Conservation (phyloP, 1,140 invertebrate species). For the Drosophila pectinifera region DNA sequence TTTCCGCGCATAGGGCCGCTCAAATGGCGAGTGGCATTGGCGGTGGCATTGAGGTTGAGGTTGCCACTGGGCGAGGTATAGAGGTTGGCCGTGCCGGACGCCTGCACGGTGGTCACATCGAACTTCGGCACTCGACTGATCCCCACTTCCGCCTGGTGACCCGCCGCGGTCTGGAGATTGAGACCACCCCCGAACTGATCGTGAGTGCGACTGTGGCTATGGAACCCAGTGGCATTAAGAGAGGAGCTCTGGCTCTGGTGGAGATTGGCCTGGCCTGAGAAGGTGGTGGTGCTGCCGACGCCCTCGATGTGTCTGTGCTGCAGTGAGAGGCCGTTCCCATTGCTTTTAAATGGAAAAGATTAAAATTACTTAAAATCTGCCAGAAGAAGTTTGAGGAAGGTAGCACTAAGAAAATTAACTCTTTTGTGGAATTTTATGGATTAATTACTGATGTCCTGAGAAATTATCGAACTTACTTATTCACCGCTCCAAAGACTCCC, state of each 20-base stretch:
- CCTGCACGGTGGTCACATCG: slow-evolving; percentile 59
- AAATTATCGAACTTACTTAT: slow-evolving; percentile 53
- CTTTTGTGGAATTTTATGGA: background rate
- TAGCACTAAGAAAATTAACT: too few relatives aligned
- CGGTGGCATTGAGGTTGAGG: slow-evolving; percentile 58
- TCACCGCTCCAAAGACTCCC: slow-evolving; percentile 61
- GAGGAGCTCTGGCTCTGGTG: slow-evolving; percentile 30
- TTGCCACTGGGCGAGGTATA: slow-evolving; percentile 61
- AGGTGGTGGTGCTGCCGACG: slow-evolving; percentile 49
- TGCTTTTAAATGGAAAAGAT: slow-evolving; percentile 26
- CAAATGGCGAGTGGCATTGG: slow-evolving; percentile 56
- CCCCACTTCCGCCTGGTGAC: slow-evolving; percentile 55
- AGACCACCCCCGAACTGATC: slow-evolving; percentile 59
- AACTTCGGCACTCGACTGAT: slow-evolving; percentile 55
- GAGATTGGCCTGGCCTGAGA: slow-evolving; percentile 45
- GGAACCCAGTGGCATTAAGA: slow-evolving; percentile 49
- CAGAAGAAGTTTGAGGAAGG: too few relatives aligned
- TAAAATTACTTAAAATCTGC: too few relatives aligned
- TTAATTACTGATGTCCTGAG: background rate
- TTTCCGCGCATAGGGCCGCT: slow-evolving; percentile 60
- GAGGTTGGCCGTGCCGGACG: slow-evolving; percentile 55
- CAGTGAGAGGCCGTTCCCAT: slow-evolving; percentile 55
- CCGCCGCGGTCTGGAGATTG: slow-evolving; percentile 40
- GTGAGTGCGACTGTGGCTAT: slow-evolving; percentile 48
- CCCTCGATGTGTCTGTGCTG: slow-evolving; percentile 56